Conservation (phyloP, 2,113 vertebrate species). For the Phrynosoma platyrhinos region DNA sequence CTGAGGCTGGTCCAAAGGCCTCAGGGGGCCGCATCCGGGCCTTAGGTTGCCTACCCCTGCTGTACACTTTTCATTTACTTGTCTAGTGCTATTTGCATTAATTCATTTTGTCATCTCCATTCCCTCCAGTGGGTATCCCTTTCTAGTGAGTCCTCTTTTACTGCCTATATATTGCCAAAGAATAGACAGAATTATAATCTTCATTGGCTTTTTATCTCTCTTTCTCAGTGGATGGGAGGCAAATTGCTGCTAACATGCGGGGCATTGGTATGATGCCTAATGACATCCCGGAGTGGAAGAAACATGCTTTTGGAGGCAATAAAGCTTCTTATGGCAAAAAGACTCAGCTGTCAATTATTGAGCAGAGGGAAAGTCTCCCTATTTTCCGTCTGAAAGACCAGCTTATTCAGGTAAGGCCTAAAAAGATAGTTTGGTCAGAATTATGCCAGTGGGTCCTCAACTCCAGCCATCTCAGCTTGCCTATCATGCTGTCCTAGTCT, state of each 20-base stretch:
- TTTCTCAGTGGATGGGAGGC: slow-evolving; percentile 86
- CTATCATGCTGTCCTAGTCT: neutral
- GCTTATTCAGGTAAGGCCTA: slow-evolving; percentile 88
- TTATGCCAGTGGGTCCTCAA: neutral
- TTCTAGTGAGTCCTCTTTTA: neutral
- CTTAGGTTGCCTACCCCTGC: too few species aligned
- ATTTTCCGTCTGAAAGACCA: slow-evolving; percentile 99
- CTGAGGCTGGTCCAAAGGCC: too few species aligned
- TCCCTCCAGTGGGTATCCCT: neutral
- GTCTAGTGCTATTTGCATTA: neutral
- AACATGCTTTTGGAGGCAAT: slow-evolving; percentile 97
- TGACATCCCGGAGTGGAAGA: slow-evolving; percentile 99
- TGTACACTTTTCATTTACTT: neutral
- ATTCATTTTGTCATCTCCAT: neutral
- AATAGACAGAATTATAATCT: neutral
- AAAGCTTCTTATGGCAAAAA: slow-evolving; percentile 98
- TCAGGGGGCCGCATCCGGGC: too few species aligned
- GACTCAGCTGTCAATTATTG: slow-evolving; percentile 94
- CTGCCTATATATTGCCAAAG: neutral
- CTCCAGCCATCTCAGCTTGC: neutral
- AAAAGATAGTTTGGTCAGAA: neutral
- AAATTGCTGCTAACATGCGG: slow-evolving; percentile 98
- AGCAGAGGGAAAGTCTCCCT: slow-evolving; percentile 96
- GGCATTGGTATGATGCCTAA: slow-evolving; percentile 99
- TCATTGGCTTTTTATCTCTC: neutral